Evolutionary conservation across 2,888 invertebrate genomes (phyloP), one percentile per base, ranked within the genome.

Genomic region (Eupithecia insigniata): DNA sequence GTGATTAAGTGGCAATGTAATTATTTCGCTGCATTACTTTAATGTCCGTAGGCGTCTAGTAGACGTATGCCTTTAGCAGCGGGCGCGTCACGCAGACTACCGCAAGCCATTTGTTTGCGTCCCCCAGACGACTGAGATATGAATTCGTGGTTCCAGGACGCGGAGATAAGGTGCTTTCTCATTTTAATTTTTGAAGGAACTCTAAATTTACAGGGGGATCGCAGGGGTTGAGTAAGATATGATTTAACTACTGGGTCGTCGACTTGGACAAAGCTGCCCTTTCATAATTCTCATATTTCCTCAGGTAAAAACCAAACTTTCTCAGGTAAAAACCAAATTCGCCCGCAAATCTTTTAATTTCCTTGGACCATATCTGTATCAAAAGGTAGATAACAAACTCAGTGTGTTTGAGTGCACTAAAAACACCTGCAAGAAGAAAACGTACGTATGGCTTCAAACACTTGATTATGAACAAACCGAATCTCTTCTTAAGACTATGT

Each of bases 121-220:
- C 67, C 67, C 71, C 36, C 43, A 58, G 61, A 61, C 46, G 51
- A 36, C 36, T 65, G 67, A 67, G 67, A 67, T 71, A 71, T 67
- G 67, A 67, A 71, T 67, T 51, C 62, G 51, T 34, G 61, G 70
- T 60, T 60, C 46, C 60, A 22, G 30, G 28, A 30, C 18, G 18
- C 46, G 55, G 12, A 58, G 34, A 67, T 58, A 58, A 39, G 58
- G 64, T 26, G 18, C 18, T 36, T 39, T 39, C 8, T 55, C 55
- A 55, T 43, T 55, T 55, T 55, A 67, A 67, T 67, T 67, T 67
- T 34, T 32, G n/a, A 34, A 62, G 32, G 61, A 62, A 62, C 61
- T n/a, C 61, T 62, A 62, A 62, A 32, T 62, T 55, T 26, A 51
- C 12, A 26, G 12, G 4, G 46, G 5, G 10, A 51, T 51, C 22